A percentile compares a stretch with the other conserved stretches of the same genome.
Conservation (phyloP, 2,797 vertebrate genomes). For the Melopsittacus undulatus region DNA sequence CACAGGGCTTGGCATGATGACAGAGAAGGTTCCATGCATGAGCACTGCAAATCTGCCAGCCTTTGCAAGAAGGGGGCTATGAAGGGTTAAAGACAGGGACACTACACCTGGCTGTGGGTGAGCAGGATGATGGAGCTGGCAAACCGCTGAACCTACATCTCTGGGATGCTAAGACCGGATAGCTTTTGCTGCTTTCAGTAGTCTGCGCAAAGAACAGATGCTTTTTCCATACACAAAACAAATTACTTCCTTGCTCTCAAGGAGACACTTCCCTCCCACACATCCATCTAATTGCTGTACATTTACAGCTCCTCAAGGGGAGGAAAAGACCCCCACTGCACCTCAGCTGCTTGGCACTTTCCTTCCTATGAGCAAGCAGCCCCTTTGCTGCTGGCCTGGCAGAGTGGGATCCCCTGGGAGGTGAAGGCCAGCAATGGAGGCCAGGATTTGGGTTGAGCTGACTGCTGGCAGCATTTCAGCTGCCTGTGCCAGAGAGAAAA, state of each 20-base stretch:
- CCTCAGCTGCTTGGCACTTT: background rate
- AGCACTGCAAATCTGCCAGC: fast-evolving
- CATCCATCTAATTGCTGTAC: background rate
- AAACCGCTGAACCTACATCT: background rate
- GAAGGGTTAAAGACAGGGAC: background rate
- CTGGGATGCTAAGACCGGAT: background rate
- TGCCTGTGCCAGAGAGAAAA: background rate
- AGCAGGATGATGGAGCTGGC: background rate
- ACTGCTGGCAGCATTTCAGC: background rate
- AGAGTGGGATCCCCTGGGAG: background rate
- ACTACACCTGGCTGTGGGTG: background rate
- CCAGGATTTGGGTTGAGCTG: background rate
- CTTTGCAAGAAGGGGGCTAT: background rate
- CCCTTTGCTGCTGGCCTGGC: background rate
- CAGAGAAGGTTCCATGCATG: background rate
- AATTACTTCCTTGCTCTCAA: background rate
- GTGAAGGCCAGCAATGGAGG: background rate
- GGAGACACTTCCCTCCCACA: background rate
- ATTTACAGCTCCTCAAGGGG: background rate
- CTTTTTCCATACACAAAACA: background rate
- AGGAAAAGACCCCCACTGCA: background rate
- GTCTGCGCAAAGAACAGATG: background rate
- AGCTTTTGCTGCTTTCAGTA: background rate
- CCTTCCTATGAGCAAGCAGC: background rate
- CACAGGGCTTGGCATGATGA: no score